These are phyloP conservation scores for Carcina quercana DNA, from an alignment of 2,888 invertebrate genomes.

Conservation along the genomic window DNA sequence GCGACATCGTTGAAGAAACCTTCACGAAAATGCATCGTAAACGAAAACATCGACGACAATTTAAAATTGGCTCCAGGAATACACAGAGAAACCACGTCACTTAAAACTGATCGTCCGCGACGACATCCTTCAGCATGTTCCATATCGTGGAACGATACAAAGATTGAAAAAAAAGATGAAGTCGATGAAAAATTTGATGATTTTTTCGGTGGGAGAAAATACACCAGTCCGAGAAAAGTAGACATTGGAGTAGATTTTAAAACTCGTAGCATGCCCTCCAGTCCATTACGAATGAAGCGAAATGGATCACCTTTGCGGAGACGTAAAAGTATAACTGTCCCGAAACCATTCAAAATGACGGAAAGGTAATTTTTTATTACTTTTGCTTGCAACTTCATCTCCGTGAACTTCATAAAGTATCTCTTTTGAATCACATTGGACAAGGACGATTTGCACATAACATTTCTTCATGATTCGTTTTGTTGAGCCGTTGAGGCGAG, in stretches of 20 bases:
- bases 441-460: no score
- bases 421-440: no score
- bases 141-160: constrained; percentile 63
- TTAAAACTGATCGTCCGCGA: constrained; percentile 40
- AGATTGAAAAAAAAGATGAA: constrained; percentile 42
- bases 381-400: no score
- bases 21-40: constrained; percentile 21
- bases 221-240: constrained; percentile 19
- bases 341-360: constrained; percentile 82
- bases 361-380: constrained; percentile 66
- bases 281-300: constrained; percentile 62
- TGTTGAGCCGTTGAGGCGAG: no score
- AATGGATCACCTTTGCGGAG: constrained; percentile 34
- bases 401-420: no score
- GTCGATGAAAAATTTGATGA: constrained; percentile 55
- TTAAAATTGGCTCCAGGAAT: constrained; percentile 29
- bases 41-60: constrained; percentile 21
- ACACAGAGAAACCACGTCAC: constrained; percentile 25
- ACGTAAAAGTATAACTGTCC: constrained; percentile 68
- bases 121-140: constrained; percentile 63
- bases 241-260: constrained; percentile 42
- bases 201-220: constrained; percentile 45
- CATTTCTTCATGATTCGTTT: no score
- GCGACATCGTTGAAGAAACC: constrained; percentile 32
- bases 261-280: constrained; percentile 75